Evolutionary conservation across 2,797 vertebrate genomes (phyloP).

Genomic region (Chrosomus eos): DNA sequence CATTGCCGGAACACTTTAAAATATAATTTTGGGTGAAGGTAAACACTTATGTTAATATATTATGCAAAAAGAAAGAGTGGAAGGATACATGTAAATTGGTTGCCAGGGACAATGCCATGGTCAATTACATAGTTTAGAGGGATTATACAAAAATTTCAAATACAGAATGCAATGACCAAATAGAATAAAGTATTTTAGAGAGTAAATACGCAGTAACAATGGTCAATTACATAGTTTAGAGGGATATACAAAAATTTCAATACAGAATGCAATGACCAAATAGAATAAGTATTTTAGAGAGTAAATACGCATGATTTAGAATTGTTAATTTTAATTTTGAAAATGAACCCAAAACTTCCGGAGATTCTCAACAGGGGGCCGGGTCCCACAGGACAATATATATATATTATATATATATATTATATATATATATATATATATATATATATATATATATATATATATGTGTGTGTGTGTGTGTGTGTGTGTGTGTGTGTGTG

Average conservation of each 20-base stretch:
- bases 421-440: too few species aligned
- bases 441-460: too few species aligned
- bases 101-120: background rate
- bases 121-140: background rate
- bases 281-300: too few species aligned
- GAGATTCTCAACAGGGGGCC: background rate
- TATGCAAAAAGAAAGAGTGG: background rate
- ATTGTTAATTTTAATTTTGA: background rate
- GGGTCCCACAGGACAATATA: background rate
- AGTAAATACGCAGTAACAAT: background rate
- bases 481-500: too few species aligned
- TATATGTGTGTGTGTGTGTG: too few species aligned
- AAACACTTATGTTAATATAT: background rate
- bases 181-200: background rate
- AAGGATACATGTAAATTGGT: background rate
- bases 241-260: background rate
- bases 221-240: background rate
- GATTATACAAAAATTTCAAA: background rate
- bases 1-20: background rate
- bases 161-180: background rate
- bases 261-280: background rate
- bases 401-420: too few species aligned
- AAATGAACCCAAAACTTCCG: too few species aligned
- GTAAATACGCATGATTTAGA: background rate
- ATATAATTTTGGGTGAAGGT: background rate